A percentile compares a stretch with the other conserved stretches of the same genome.
Evolutionary conservation across 2,113 vertebrate species (phyloP).

Genomic region (Scomber colias): DNA sequence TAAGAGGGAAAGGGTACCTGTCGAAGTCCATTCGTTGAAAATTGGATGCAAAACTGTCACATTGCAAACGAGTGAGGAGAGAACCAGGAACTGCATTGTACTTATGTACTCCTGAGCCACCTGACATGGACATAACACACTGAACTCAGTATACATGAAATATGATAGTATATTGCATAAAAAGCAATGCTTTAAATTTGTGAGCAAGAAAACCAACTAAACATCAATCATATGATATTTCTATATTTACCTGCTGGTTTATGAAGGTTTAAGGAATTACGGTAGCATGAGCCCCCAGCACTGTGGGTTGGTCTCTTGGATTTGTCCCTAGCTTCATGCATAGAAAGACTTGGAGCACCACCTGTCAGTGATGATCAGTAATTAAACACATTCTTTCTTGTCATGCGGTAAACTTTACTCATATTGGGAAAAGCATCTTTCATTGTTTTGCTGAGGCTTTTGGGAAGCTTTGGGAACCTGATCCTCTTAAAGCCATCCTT

Average conservation of each 20-base stretch:
- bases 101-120: conserved; percentile 38
- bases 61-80: conserved; percentile 82
- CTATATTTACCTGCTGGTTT: conserved; percentile 54
- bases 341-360: conserved; percentile 69
- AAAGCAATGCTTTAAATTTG: background rate
- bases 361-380: background rate
- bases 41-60: conserved; percentile 84
- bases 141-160: background rate
- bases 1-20: conserved; percentile 82
- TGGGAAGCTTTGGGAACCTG: background rate
- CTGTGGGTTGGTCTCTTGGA: conserved; percentile 70
- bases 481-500: too few species aligned
- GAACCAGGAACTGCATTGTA: conserved; percentile 63
- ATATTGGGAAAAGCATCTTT: background rate
- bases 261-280: conserved; percentile 9
- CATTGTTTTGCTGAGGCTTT: background rate
- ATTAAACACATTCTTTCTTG: background rate
- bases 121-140: conserved; percentile 41
- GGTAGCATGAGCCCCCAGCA: conserved; percentile 59
- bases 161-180: background rate
- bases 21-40: conserved; percentile 90
- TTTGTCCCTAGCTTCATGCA: conserved; percentile 75
- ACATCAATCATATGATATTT: background rate
- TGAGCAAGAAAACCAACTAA: background rate
- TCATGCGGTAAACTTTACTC: background rate